phyloP scores from a whole-genome alignment of 2,113 vertebrate species.

The Larimichthys polyactis region DNA sequence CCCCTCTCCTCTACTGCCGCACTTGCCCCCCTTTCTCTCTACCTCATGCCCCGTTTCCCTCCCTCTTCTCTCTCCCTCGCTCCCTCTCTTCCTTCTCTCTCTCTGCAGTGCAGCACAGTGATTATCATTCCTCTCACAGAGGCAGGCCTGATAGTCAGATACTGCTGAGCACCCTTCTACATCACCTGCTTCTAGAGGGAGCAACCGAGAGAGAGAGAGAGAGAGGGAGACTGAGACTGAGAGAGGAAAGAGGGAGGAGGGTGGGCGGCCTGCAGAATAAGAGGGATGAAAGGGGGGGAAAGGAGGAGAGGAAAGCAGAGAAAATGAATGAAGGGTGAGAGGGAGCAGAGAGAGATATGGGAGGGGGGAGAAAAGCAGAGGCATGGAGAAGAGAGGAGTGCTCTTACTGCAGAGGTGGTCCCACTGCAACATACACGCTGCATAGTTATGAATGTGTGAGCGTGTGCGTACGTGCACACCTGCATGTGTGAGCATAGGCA shows the following conservation, averaged over 20 bases:
- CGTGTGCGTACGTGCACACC: constrained; percentile 19
- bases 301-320: constrained; percentile 16
- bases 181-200: constrained; percentile 81
- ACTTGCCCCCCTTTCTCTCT: constrained; percentile 72
- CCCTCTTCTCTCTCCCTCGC: constrained; percentile 55
- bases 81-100: constrained; percentile 70
- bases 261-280: constrained; percentile 44
- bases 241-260: constrained; percentile 41
- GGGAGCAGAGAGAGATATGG: constrained; percentile 44
- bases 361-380: constrained; percentile 20
- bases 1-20: constrained; percentile 63
- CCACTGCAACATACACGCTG: constrained; percentile 74
- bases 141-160: constrained; percentile 85
- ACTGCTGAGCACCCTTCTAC: constrained; percentile 83
- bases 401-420: constrained; percentile 80
- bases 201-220: constrained; percentile 58
- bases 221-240: constrained; percentile 35
- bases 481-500: constrained; percentile 23
- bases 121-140: constrained; percentile 86
- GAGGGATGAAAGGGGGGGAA: constrained; percentile 41
- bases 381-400: constrained; percentile 54
- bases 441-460: constrained; percentile 56
- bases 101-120: constrained; percentile 85
- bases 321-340: constrained; percentile 37
- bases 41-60: constrained; percentile 63